Conservation (phyloP, 2,113 vertebrate species). For the Oryzias melastigma region DNA sequence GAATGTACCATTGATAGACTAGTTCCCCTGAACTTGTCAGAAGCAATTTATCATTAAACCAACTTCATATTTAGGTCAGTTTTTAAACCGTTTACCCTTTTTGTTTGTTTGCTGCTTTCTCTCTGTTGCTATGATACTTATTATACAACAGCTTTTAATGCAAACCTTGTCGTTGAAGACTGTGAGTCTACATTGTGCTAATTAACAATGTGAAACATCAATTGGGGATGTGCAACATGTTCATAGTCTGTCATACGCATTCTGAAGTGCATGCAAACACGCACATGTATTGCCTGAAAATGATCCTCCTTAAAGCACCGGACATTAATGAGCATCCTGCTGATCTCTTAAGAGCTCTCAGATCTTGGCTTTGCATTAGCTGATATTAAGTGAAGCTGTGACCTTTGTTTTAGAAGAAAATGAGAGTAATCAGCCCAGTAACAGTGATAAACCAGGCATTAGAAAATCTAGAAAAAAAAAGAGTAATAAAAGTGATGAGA, state of each 20-base stretch:
- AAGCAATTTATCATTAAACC: too few relatives aligned
- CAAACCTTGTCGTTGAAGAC: constrained; percentile 11
- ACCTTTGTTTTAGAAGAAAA: constrained; percentile 74
- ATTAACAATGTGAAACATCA: constrained; percentile 38
- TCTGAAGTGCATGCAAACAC: neutral
- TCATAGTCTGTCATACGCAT: too few relatives aligned
- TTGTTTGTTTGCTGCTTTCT: neutral
- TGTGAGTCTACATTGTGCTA: constrained; percentile 25
- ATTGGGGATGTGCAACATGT: constrained; percentile 11
- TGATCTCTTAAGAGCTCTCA: constrained; percentile 59
- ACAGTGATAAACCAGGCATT: constrained; percentile 64
- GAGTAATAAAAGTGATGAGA: constrained; percentile 13
- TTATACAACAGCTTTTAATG: constrained; percentile 4
- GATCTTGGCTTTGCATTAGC: constrained; percentile 66
- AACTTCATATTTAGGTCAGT: too few relatives aligned
- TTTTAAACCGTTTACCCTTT: too few relatives aligned
- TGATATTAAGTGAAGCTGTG: constrained; percentile 64
- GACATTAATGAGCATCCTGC: constrained; percentile 51
- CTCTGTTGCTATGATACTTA: constrained; percentile 26
- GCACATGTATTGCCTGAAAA: constrained; percentile 26
- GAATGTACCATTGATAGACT: too few relatives aligned
- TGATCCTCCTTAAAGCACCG: constrained; percentile 36
- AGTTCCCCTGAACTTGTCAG: too few relatives aligned
- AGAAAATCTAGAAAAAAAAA: constrained; percentile 33
- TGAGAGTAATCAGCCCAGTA: constrained; percentile 68